Evolutionary conservation across 2,113 vertebrate species (phyloP).

Genomic region (Condylura cristata): DNA sequence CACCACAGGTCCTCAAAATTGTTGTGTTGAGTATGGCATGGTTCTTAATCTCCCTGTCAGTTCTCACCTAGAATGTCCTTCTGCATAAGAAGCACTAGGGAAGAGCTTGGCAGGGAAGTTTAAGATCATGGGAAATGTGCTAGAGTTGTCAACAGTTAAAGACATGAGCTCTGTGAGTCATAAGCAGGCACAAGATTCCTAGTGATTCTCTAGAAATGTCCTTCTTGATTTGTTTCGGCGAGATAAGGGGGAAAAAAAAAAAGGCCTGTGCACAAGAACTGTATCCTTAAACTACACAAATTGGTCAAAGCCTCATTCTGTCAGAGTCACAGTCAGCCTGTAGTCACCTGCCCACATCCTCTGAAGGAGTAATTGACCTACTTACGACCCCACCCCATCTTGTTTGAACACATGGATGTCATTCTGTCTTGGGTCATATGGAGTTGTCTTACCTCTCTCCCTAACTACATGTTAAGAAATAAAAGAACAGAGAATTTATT

Average conservation of each 20-base stretch:
- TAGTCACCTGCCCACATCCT: too few relatives aligned
- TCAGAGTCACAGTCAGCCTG: neutral
- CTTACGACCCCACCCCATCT: neutral
- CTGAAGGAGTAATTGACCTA: neutral
- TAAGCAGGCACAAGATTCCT: neutral
- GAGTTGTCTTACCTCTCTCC: neutral
- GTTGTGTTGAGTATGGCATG: slow-evolving; percentile 39
- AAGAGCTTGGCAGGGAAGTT: neutral
- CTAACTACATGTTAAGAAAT: neutral
- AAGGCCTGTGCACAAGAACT: neutral
- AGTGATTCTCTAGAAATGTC: neutral
- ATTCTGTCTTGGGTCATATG: neutral
- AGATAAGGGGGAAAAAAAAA: neutral
- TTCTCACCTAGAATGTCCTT: slow-evolving; percentile 30
- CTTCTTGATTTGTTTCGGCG: neutral
- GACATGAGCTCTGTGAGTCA: neutral
- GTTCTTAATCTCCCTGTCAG: neutral
- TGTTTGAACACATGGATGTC: neutral
- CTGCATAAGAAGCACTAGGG: neutral
- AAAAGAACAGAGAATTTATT: neutral
- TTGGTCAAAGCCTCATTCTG: neutral
- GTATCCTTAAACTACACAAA: neutral
- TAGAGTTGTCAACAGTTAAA: neutral
- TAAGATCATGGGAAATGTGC: neutral
- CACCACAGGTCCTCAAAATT: slow-evolving; percentile 22